Conservation (phyloP, 2,888 invertebrate species). For the Papilio demoleus region DNA sequence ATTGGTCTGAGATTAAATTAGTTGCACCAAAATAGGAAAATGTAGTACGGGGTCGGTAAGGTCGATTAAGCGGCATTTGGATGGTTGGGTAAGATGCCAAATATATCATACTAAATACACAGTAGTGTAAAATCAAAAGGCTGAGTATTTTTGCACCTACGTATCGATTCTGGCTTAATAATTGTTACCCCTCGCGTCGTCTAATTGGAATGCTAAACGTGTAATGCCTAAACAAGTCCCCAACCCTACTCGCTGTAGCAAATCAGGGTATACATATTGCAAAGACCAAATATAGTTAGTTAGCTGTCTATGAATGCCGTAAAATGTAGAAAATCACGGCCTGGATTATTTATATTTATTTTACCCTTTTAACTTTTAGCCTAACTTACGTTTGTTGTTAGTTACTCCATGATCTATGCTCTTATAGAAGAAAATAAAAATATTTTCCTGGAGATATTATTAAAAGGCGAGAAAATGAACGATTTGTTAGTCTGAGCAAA, state of each 20-base stretch:
- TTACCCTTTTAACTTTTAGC: background rate
- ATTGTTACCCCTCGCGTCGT: background rate
- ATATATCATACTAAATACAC: background rate
- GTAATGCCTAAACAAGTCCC: background rate
- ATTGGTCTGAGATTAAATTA: background rate
- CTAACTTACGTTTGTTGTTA: background rate
- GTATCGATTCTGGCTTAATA: background rate
- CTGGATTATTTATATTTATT: too few species aligned
- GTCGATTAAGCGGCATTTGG: too few species aligned
- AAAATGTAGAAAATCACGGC: background rate
- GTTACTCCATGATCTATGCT: background rate
- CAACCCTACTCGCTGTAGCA: background rate
- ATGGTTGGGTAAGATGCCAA: background rate
- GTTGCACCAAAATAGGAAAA: background rate
- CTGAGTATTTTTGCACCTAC: background rate
- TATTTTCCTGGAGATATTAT: too few species aligned
- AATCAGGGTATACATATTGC: background rate
- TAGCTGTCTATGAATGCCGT: background rate
- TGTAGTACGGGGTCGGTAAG: too few species aligned
- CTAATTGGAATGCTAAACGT: conserved; percentile 7
- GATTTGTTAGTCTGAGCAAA: background rate
- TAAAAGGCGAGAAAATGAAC: background rate
- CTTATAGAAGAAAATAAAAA: too few species aligned
- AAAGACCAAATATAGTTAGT: background rate
- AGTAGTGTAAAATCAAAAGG: background rate